phyloP scores from a whole-genome alignment of 2,888 invertebrate genomes.

The Tupiocoris notatus region DNA sequence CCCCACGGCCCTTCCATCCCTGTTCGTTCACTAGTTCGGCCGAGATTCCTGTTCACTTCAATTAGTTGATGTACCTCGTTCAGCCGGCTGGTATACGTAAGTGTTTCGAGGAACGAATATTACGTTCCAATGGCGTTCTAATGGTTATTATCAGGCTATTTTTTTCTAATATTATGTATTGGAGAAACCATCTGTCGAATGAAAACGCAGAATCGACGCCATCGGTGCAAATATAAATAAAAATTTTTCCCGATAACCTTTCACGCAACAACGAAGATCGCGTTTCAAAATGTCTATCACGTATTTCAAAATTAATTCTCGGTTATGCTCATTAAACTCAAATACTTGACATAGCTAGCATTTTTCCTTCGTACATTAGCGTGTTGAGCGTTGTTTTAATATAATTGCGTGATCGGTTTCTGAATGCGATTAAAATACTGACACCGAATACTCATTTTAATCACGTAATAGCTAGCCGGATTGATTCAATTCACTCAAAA shows the following conservation, averaged over 20 bases:
- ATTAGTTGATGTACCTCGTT: slow-evolving; percentile 9
- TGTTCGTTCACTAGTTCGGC: neutral
- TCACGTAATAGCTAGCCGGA: neutral
- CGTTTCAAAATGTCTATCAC: no score
- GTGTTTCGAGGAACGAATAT: slow-evolving; percentile 17
- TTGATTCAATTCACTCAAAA: neutral
- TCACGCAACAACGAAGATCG: no score
- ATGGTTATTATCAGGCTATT: slow-evolving; percentile 17
- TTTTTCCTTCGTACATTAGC: no score
- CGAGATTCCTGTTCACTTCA: slow-evolving; percentile 25
- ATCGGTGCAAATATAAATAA: no score
- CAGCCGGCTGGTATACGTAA: neutral
- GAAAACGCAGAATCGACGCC: no score
- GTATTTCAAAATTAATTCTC: no score
- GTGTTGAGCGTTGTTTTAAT: neutral
- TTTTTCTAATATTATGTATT: no score
- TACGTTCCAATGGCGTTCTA: slow-evolving; percentile 7
- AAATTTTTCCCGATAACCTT: no score
- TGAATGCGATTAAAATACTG: neutral
- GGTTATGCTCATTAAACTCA: no score
- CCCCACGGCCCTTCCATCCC: neutral
- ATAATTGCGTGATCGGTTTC: neutral
- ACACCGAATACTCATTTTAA: neutral
- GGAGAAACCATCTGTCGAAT: no score
- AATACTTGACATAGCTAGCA: no score